These are phyloP conservation scores for Hydropsyche betteni DNA, from an alignment of 2,888 invertebrate genomes.

Conservation along the genomic window DNA sequence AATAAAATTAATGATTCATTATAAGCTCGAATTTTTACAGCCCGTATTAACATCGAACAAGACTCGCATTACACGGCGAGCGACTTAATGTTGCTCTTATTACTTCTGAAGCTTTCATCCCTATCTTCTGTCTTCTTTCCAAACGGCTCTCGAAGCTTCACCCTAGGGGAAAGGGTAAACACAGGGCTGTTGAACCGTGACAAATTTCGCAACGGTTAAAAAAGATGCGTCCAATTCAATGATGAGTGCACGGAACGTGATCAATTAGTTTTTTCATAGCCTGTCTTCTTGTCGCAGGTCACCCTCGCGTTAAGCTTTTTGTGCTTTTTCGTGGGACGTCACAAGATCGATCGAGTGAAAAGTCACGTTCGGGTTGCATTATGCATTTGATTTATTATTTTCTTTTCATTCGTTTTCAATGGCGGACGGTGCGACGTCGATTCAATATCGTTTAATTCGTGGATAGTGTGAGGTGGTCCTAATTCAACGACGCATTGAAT, in stretches of 20 bases:
- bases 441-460: too few species aligned
- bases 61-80: slow-evolving; percentile 9
- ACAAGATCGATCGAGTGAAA: too few species aligned
- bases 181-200: slow-evolving; percentile 4
- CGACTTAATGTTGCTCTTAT: slow-evolving; percentile 32
- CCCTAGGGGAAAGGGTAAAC: not conserved
- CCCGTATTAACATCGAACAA: slow-evolving; percentile 34
- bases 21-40: slow-evolving; percentile 42
- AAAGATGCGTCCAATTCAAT: slow-evolving; percentile 3
- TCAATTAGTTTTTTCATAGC: too few species aligned
- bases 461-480: too few species aligned
- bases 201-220: not conserved
- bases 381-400: too few species aligned
- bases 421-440: too few species aligned
- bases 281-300: too few species aligned
- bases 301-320: too few species aligned
- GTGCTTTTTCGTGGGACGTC: too few species aligned
- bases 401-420: too few species aligned
- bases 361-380: too few species aligned
- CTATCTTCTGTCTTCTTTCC: slow-evolving; percentile 25
- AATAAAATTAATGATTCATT: slow-evolving; percentile 46
- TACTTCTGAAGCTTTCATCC: slow-evolving; percentile 30
- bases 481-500: too few species aligned
- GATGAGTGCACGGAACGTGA: not conserved
- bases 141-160: slow-evolving; percentile 21